phyloP scores from a whole-genome alignment of 2,888 invertebrate genomes.

The Ecliptopera silaceata region DNA sequence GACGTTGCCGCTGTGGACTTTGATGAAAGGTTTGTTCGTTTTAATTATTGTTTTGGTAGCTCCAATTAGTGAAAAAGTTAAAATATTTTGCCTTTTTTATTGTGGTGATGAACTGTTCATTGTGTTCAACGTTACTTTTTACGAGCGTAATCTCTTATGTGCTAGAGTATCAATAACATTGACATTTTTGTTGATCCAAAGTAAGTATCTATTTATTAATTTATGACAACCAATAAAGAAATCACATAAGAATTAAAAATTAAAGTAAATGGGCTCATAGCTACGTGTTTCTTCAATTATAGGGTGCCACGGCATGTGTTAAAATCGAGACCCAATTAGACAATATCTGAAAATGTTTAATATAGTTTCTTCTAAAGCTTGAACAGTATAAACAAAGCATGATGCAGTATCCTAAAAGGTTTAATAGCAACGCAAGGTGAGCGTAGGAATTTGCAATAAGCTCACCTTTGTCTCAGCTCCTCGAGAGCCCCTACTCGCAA shows the following conservation, averaged over 20 bases:
- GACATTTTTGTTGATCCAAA: too few species aligned
- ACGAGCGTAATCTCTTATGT: not conserved
- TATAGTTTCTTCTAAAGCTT: not conserved
- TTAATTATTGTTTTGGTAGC: slow-evolving; percentile 26
- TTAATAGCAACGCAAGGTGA: slow-evolving; percentile 72
- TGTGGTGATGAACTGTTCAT: not conserved
- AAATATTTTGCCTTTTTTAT: slow-evolving; percentile 6
- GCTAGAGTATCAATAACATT: too few species aligned
- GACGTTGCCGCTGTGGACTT: slow-evolving; percentile 33
- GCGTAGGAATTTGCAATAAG: slow-evolving; percentile 79
- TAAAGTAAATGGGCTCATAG: too few species aligned
- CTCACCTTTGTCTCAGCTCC: slow-evolving; percentile 70
- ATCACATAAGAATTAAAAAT: too few species aligned
- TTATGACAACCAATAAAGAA: too few species aligned
- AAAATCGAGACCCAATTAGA: too few species aligned
- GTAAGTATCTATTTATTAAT: too few species aligned
- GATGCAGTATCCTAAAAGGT: slow-evolving; percentile 59
- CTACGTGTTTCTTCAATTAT: too few species aligned
- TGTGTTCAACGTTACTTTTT: not conserved
- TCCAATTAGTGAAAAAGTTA: slow-evolving; percentile 12
- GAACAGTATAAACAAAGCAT: slow-evolving; percentile 48
- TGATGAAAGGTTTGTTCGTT: slow-evolving; percentile 28
- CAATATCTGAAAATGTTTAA: not conserved
- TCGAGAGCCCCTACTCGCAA: slow-evolving; percentile 56
- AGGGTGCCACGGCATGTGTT: too few species aligned